Percentiles rank a stretch among this genome's conserved stretches.
phyloP scores from a whole-genome alignment of 2,888 invertebrate species.

The Craniophora ligustri region DNA sequence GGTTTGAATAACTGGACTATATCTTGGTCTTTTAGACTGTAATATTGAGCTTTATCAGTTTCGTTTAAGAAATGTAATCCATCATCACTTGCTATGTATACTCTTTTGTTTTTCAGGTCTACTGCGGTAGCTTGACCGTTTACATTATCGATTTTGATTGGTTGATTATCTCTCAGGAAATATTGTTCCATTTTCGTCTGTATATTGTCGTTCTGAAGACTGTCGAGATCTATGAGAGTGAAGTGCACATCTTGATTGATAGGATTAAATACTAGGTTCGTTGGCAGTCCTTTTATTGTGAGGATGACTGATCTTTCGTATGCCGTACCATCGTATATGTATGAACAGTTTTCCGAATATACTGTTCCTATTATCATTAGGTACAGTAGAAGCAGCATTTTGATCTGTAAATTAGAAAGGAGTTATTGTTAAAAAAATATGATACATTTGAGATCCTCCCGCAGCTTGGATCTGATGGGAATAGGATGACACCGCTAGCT shows the following conservation, averaged over 20 bases:
- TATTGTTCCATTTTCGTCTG: slow-evolving; percentile 86
- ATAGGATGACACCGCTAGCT: no score
- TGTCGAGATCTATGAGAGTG: slow-evolving; percentile 79
- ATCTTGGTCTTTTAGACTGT: slow-evolving; percentile 79
- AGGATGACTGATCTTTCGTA: slow-evolving; percentile 71
- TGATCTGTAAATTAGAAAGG: slow-evolving; percentile 51
- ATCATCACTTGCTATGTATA: slow-evolving; percentile 78
- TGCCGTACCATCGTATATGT: slow-evolving; percentile 63
- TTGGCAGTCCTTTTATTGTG: slow-evolving; percentile 80
- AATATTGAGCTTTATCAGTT: slow-evolving; percentile 69
- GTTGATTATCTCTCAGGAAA: slow-evolving; percentile 68
- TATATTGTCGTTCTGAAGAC: slow-evolving; percentile 76
- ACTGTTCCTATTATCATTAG: slow-evolving; percentile 62
- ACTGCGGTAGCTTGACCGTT: slow-evolving; percentile 81
- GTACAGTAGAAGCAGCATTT: slow-evolving; percentile 72
- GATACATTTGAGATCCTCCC: no score
- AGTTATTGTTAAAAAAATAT: not conserved
- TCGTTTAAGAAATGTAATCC: slow-evolving; percentile 74
- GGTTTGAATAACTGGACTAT: slow-evolving; percentile 80
- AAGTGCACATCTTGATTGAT: slow-evolving; percentile 73
- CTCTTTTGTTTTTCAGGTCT: slow-evolving; percentile 69
- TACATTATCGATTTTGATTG: slow-evolving; percentile 75
- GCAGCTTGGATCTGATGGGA: no score
- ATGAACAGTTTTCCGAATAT: slow-evolving; percentile 71
- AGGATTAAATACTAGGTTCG: slow-evolving; percentile 76